Evolutionary conservation across 2,888 invertebrate species (phyloP).

Genomic region (Noctua janthina): DNA sequence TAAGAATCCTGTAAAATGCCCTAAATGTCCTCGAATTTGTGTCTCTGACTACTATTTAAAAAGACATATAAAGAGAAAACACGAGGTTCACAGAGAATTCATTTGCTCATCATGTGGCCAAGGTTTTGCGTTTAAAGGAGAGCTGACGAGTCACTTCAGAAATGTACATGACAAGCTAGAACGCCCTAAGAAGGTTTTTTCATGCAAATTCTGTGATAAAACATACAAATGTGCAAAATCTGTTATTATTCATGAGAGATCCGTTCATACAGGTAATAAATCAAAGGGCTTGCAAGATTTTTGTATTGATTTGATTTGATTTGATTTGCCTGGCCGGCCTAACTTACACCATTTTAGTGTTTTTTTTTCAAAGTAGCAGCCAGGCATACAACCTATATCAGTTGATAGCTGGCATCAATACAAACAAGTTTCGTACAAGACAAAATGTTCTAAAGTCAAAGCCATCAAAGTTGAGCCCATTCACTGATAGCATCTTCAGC

Average conservation of each 20-base stretch:
- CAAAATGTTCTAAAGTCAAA: no score
- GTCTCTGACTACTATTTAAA: constrained; percentile 78
- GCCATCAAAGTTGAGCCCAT: no score
- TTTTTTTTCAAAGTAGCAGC: no score
- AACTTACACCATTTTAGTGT: no score
- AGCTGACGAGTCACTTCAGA: constrained; percentile 79
- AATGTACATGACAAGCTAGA: constrained; percentile 80
- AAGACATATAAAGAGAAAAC: constrained; percentile 82
- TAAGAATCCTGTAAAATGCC: constrained; percentile 77
- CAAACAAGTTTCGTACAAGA: no score
- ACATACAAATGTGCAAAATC: constrained; percentile 84
- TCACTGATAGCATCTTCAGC: no score
- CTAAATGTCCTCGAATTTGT: constrained; percentile 79
- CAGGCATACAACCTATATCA: no score
- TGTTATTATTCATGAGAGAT: constrained; percentile 85
- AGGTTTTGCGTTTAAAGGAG: constrained; percentile 81
- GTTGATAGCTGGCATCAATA: no score
- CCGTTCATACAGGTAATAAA: constrained; percentile 86
- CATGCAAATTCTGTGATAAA: constrained; percentile 85
- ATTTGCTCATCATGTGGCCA: constrained; percentile 82
- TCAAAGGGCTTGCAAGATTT: not conserved
- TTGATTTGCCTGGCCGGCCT: no score
- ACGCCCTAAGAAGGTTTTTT: constrained; percentile 74
- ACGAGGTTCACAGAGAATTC: constrained; percentile 77
- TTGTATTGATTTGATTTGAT: no score